Percentiles rank a stretch among this genome's conserved stretches.
Evolutionary conservation across 2,888 invertebrate genomes (phyloP).

Genomic region (Caenorhabditis sp.): DNA sequence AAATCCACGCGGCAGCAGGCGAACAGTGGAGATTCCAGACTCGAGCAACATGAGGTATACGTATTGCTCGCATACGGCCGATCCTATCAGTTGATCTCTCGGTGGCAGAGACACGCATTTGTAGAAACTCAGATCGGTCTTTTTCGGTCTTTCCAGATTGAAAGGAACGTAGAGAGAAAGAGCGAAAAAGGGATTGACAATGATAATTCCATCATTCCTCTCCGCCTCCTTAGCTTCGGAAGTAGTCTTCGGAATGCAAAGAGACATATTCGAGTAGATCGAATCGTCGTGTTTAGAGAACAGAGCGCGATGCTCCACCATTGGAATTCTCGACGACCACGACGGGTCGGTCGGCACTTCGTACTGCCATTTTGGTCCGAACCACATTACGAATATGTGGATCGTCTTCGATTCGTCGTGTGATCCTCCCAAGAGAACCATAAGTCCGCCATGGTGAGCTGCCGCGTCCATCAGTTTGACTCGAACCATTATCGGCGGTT

Average conservation of each 20-base stretch:
- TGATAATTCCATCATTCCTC: slow-evolving; percentile 54
- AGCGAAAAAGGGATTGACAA: slow-evolving; percentile 53
- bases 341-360: slow-evolving; percentile 9
- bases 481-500: slow-evolving; percentile 11
- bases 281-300: slow-evolving; percentile 41
- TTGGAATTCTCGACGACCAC: slow-evolving; percentile 31
- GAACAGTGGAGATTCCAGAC: slow-evolving; percentile 37
- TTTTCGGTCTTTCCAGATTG: slow-evolving; percentile 33
- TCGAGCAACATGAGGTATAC: slow-evolving; percentile 51
- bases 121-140: slow-evolving; percentile 15
- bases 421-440: slow-evolving; percentile 39
- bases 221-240: slow-evolving; percentile 34
- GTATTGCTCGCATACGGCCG: slow-evolving; percentile 35
- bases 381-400: slow-evolving; percentile 34
- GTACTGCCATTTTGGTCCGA: slow-evolving; percentile 17
- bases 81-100: slow-evolving; percentile 55
- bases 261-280: slow-evolving; percentile 29
- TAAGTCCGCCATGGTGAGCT: slow-evolving; percentile 38
- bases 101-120: slow-evolving; percentile 12
- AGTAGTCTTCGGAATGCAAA: slow-evolving; percentile 46
- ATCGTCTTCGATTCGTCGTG: slow-evolving; percentile 36
- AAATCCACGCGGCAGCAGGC: slow-evolving; percentile 54
- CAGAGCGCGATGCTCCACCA: slow-evolving; percentile 22
- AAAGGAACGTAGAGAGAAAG: slow-evolving; percentile 40
- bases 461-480: slow-evolving; percentile 41